A percentile compares a stretch with the other conserved stretches of the same genome.
Evolutionary conservation across 2,888 invertebrate species (phyloP).

Genomic region (Nephrotoma guestfalica): DNA sequence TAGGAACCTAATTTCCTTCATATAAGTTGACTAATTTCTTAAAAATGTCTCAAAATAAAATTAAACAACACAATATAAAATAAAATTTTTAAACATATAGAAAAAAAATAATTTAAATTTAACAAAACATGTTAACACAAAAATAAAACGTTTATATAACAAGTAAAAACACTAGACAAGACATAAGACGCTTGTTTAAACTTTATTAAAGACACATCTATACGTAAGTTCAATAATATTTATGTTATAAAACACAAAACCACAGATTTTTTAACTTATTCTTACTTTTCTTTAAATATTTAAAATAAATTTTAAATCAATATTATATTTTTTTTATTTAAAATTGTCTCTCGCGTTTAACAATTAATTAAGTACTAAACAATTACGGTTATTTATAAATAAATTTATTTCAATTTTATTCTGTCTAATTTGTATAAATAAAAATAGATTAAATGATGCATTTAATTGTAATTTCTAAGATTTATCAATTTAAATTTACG

Average conservation of each 20-base stretch:
- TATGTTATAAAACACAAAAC: background rate
- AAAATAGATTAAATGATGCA: background rate
- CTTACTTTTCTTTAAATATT: background rate
- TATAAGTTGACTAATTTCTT: background rate
- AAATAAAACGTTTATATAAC: background rate
- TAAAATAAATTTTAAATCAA: background rate
- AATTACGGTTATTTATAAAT: background rate
- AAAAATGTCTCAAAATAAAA: background rate
- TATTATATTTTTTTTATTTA: background rate
- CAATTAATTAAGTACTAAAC: background rate
- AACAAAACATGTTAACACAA: background rate
- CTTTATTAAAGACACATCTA: background rate
- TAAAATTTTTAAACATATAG: background rate
- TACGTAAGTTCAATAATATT: background rate
- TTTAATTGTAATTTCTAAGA: background rate
- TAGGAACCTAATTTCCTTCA: background rate
- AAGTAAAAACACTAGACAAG: background rate
- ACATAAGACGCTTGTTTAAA: background rate
- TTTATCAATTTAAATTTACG: background rate
- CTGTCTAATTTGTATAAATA: background rate
- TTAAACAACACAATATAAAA: background rate
- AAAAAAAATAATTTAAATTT: background rate
- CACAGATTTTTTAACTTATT: background rate
- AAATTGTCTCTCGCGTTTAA: background rate
- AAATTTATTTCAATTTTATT: background rate